Evolutionary conservation across 2,113 vertebrate genomes (phyloP), one percentile per base, ranked within the genome.

Genomic region (Eulemur rufifrons): DNA sequence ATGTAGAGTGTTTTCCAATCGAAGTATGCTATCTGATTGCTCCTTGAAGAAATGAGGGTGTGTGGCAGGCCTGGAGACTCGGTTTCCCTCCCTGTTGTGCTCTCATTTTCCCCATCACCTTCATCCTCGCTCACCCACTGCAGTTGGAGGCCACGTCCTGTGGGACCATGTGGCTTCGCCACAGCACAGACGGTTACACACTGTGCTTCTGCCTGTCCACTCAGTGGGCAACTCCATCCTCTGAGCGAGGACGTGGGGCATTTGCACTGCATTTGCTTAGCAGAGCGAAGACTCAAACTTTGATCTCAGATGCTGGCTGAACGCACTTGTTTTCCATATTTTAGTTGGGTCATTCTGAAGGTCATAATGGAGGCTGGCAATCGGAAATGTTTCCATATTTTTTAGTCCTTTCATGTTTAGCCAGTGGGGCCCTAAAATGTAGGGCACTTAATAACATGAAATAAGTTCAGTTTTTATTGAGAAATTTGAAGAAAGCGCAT

Each of bases 1-100:
- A 94, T 95, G 50, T 96, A 29, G 95, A 97, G 94, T 87, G 96
- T 95, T 98, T 1, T 3, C 74, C 84, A 90, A 88, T 97, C 78
- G 69, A 94, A 98, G 95, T 96, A 45, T 52, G 69, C 96, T 95
- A 9, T 95, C n/a, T 93, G 92, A 83, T 94, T 78, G 92, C 61
- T 97, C 93, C 34, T 9, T 86, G 81, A 90, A 78, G 97, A 91
- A 96, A 89, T 52, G 85, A 29, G 81, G 74, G 59, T 39, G 1
- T 50, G 8, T 76, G 84, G 81, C 85, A 74, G 93, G 18, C 17
- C 76, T 3, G 54, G 64, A 94, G 88, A 52, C 96, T 95, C 74
- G 80, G 82, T 56, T 91, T 96, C 56, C 78, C 20, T 69, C 12
- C 45, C 69, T 0, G 10, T 54, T 32, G 3, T 32, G 80, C 56